phyloP scores from a whole-genome alignment of 2,797 vertebrate genomes.

The Morelia viridis region DNA sequence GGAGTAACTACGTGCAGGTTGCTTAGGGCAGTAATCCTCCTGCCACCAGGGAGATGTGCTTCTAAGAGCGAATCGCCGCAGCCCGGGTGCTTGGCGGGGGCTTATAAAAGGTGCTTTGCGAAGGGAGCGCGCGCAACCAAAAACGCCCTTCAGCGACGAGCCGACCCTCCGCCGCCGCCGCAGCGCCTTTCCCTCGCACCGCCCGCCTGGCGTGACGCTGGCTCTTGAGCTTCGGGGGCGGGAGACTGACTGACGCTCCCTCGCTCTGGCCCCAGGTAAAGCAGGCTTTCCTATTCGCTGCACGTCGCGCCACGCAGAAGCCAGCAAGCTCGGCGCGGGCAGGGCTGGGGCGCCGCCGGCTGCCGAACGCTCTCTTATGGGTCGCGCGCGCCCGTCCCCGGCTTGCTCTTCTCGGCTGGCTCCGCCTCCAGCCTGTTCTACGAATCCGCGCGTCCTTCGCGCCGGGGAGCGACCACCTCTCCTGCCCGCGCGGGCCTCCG shows the following conservation, averaged over 20 bases:
- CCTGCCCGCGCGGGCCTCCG: not conserved
- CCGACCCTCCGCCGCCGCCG: not conserved
- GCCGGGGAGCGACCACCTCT: not conserved
- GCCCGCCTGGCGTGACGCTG: not conserved
- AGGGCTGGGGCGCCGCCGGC: not conserved
- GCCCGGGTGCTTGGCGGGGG: not conserved
- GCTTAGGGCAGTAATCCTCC: not conserved
- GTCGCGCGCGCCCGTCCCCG: slow-evolving; percentile 45
- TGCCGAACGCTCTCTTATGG: accelerated
- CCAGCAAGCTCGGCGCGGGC: not conserved
- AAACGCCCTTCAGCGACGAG: not conserved
- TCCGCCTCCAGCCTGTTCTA: not conserved
- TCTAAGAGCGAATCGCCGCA: not conserved
- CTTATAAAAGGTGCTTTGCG: not conserved
- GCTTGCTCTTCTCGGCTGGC: not conserved
- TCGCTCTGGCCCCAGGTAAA: no score
- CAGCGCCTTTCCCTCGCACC: not conserved
- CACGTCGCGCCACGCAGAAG: not conserved
- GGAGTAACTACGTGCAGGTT: not conserved
- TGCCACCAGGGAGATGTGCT: not conserved
- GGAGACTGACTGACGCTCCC: not conserved
- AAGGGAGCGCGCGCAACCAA: not conserved
- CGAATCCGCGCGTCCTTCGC: not conserved
- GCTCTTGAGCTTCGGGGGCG: not conserved
- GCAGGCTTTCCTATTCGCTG: no score